These are phyloP conservation scores for Aporophyla nigra DNA, from an alignment of 2,888 invertebrate genomes.

Conservation along the genomic window DNA sequence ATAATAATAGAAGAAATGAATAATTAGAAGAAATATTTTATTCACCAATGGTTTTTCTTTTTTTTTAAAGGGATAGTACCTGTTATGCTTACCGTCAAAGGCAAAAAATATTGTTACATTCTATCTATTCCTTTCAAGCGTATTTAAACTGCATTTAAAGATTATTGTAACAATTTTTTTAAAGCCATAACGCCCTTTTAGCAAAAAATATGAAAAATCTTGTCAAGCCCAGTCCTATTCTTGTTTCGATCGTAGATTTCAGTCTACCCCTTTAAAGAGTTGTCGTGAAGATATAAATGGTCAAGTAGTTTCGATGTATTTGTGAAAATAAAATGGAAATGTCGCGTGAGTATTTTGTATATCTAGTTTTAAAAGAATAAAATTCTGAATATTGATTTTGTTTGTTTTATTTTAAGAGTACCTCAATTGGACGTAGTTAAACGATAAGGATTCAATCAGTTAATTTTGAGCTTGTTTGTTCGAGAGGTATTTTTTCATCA, in stretches of 20 bases:
- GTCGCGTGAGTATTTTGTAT: slow-evolving; percentile 60
- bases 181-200: neutral
- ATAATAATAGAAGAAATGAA: no score
- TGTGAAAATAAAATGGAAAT: slow-evolving; percentile 29
- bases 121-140: neutral
- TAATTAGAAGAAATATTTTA: neutral
- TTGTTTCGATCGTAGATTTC: neutral
- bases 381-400: slow-evolving; percentile 52
- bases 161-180: slow-evolving; percentile 1
- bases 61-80: no score
- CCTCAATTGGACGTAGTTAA: no score
- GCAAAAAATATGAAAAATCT: neutral
- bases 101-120: neutral
- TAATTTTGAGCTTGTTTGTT: no score
- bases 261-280: neutral
- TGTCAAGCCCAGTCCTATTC: neutral
- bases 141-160: slow-evolving; percentile 34
- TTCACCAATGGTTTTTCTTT: no score
- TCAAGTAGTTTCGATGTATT: slow-evolving; percentile 42
- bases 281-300: slow-evolving; percentile 33
- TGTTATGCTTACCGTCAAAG: neutral
- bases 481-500: no score
- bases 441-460: no score
- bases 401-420: slow-evolving; percentile 37
- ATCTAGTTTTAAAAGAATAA: slow-evolving; percentile 62